Evolutionary conservation across 1,140 invertebrate genomes (phyloP).

Genomic region (Eriosoma lanigerum): DNA sequence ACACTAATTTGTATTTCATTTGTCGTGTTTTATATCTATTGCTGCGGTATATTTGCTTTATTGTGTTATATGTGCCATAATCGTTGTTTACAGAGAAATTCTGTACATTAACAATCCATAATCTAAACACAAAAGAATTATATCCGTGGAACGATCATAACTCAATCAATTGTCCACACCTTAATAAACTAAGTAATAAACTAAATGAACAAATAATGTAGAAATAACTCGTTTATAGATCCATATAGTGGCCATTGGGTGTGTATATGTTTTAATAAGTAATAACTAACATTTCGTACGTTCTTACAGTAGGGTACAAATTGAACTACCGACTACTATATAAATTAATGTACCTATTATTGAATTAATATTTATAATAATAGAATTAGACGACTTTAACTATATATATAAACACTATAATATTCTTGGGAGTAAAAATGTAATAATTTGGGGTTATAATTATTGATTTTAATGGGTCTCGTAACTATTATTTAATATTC

Average conservation of each 20-base stretch:
- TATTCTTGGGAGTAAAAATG: no score
- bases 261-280: not conserved
- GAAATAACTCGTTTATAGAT: slow-evolving; percentile 3
- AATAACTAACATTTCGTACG: not conserved
- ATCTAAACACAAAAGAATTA: slow-evolving; percentile 11
- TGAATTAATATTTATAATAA: not conserved
- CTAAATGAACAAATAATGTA: slow-evolving; percentile 22
- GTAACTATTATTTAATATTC: no score
- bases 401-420: no score
- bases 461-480: no score
- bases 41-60: no score
- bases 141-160: not conserved
- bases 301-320: not conserved
- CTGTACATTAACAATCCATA: not conserved
- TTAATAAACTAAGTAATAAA: not conserved
- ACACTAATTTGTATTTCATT: no score
- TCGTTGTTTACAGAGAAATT: not conserved
- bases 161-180: slow-evolving; percentile 19
- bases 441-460: no score
- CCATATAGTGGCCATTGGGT: not conserved
- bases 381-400: no score
- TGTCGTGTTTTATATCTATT: no score
- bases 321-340: not conserved
- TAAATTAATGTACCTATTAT: not conserved
- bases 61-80: not conserved